These are phyloP conservation scores for Blastomussa wellsi DNA, from an alignment of 92 coral and sea anemone species.

Conservation along the genomic window DNA sequence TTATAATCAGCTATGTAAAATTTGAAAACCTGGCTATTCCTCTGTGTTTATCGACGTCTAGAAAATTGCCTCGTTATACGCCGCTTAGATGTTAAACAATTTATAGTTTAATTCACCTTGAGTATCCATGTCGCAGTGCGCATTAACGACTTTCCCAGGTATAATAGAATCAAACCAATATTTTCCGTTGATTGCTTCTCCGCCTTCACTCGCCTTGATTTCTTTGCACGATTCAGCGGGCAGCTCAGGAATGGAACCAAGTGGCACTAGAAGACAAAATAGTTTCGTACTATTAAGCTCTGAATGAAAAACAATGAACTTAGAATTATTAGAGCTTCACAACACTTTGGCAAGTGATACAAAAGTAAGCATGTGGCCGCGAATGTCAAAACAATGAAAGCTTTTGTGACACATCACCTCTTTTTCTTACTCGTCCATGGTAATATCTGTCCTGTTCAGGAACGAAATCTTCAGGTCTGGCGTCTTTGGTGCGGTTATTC, in stretches of 20 bases:
- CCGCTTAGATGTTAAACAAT: too few species aligned
- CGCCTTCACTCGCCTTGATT: constrained; percentile 18
- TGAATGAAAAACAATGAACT: too few species aligned
- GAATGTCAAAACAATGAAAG: too few species aligned
- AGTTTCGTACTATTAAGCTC: too few species aligned
- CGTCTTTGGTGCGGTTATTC: constrained; percentile 1
- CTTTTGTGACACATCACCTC: not conserved
- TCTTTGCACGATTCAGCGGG: constrained; percentile 17
- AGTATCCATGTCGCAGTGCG: not conserved
- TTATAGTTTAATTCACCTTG: not conserved
- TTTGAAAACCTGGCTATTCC: too few species aligned
- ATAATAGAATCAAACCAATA: constrained; percentile 18
- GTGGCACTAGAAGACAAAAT: not conserved
- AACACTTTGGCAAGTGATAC: too few species aligned
- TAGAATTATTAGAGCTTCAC: too few species aligned
- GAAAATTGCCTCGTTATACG: too few species aligned
- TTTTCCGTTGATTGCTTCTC: constrained; percentile 5
- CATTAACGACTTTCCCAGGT: not conserved
- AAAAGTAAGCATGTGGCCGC: too few species aligned
- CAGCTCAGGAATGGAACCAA: not conserved
- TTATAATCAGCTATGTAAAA: too few species aligned
- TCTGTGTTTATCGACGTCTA: too few species aligned
- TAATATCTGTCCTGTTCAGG: not conserved
- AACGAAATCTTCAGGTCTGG: not conserved
- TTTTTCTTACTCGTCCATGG: not conserved